phyloP scores from a whole-genome alignment of 2,888 invertebrate genomes.

The Microplitis manilae region DNA sequence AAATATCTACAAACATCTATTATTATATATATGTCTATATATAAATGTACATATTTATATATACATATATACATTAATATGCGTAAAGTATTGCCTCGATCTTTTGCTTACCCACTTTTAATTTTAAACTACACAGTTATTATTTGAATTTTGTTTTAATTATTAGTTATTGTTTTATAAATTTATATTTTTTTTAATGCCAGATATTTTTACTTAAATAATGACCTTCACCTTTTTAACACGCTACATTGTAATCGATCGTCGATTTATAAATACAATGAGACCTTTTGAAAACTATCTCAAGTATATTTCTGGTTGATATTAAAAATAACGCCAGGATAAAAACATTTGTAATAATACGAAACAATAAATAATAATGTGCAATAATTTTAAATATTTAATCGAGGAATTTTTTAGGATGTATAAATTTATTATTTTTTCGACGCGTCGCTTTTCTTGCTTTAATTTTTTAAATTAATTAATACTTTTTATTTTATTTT shows the following conservation, averaged over 20 bases:
- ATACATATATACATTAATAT: background rate
- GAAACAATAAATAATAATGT: too few species aligned
- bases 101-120: conserved; percentile 2
- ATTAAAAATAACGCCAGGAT: background rate
- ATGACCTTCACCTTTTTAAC: conserved; percentile 16
- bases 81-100: background rate
- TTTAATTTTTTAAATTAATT: too few species aligned
- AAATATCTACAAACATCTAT: too few species aligned
- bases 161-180: conserved; percentile 7
- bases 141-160: conserved; percentile 3
- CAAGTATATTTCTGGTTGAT: background rate
- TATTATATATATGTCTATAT: background rate
- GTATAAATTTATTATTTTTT: background rate
- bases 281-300: conserved; percentile 9
- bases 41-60: background rate
- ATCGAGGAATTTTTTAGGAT: background rate
- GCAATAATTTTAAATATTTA: too few species aligned
- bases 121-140: background rate
- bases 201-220: conserved; percentile 21
- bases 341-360: background rate
- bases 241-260: background rate
- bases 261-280: conserved; percentile 22
- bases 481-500: too few species aligned
- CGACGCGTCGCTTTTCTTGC: too few species aligned
- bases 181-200: background rate